These are phyloP conservation scores for Globodera ellingtonae DNA, from an alignment of 1,140 invertebrate species.

Conservation along the genomic window DNA sequence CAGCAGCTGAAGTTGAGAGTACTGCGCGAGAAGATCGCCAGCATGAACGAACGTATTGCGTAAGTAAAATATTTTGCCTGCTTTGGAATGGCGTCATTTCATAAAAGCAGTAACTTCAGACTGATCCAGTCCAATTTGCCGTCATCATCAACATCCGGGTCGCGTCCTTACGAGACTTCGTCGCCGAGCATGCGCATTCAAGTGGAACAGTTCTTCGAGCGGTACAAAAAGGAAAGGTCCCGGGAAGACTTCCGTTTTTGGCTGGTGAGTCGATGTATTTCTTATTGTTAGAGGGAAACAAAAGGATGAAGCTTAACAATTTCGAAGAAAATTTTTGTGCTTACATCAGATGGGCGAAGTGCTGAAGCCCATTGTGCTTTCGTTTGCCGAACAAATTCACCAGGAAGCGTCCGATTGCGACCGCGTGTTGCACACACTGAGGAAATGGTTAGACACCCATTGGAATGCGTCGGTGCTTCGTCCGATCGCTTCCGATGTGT, in stretches of 20 bases:
- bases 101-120: conserved; percentile 28
- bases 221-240: conserved; percentile 48
- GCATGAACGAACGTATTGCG: conserved; percentile 50
- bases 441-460: conserved; percentile 41
- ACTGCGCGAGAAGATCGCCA: conserved; percentile 46
- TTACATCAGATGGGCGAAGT: conserved; percentile 50
- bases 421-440: conserved; percentile 22
- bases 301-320: not conserved
- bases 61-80: conserved; percentile 24
- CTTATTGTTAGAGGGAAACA: not conserved
- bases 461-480: conserved; percentile 43
- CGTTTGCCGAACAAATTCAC: conserved; percentile 47
- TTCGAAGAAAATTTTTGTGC: conserved; percentile 11
- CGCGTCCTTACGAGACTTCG: conserved; percentile 2
- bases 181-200: conserved; percentile 43
- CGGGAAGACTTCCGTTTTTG: conserved; percentile 48
- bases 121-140: conserved; percentile 53
- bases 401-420: conserved; percentile 35
- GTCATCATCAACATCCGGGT: conserved; percentile 29
- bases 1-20: conserved; percentile 32
- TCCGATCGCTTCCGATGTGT: conserved; percentile 48
- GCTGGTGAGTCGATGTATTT: conserved; percentile 29
- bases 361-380: conserved; percentile 45
- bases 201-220: conserved; percentile 53
- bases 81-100: too few relatives aligned